A percentile compares a stretch with the other conserved stretches of the same genome.
These are phyloP conservation scores for Ophioninae sp. DNA, from an alignment of 2,888 invertebrate species.

Conservation along the genomic window DNA sequence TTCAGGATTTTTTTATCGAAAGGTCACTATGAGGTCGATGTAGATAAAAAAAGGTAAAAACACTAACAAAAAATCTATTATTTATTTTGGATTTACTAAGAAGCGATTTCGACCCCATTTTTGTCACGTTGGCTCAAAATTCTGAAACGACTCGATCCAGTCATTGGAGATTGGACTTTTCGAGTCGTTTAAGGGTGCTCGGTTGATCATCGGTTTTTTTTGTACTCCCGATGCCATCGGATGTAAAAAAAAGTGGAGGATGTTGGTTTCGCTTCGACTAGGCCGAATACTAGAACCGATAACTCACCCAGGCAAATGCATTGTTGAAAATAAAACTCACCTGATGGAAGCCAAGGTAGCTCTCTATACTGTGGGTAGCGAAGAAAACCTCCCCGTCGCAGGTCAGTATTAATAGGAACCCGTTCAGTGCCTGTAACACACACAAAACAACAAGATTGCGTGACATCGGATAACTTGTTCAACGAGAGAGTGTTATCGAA, in stretches of 20 bases:
- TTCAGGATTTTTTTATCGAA: no score
- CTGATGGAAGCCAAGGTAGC: conserved; percentile 99
- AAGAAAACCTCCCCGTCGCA: conserved; percentile 99
- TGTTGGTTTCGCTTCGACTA: neutral
- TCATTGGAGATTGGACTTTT: no score
- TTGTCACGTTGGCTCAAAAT: no score
- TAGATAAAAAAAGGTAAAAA: no score
- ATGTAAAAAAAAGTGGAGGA: neutral
- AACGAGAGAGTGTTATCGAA: conserved; percentile 61
- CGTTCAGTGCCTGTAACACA: conserved; percentile 95
- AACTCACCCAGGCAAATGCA: conserved; percentile 25
- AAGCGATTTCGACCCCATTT: no score
- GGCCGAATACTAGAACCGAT: neutral
- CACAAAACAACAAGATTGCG: conserved; percentile 62
- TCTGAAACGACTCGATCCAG: no score
- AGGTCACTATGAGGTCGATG: no score
- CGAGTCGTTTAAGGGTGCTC: no score
- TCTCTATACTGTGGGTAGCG: conserved; percentile 99
- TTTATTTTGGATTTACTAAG: no score
- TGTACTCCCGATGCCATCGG: neutral
- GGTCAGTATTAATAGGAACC: conserved; percentile 98
- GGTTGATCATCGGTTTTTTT: no score
- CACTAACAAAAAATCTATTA: no score
- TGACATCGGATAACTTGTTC: conserved; percentile 64
- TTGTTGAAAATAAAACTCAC: conserved; percentile 83